Evolutionary conservation across 2,113 vertebrate species (phyloP), one percentile per base, ranked within the genome.

Genomic region (Hemibagrus wyckioides): DNA sequence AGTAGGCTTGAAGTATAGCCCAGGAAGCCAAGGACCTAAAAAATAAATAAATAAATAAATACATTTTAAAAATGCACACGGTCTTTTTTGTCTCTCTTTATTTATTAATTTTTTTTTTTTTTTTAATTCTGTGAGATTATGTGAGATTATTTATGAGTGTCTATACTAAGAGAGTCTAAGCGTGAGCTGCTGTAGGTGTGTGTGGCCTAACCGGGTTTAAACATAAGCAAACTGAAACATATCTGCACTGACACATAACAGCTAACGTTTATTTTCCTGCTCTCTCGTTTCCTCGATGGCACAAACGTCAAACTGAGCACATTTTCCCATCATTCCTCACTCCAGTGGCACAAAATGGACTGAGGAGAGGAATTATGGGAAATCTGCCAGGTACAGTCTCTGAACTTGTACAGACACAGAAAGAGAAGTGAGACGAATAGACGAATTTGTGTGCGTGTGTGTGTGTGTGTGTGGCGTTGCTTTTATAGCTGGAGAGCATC

Each of bases 401-500:
- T 79, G 44, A 76, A 56, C 61, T 67, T 61, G 41, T 83, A 65
- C 57, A 57, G 63, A 19, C 80, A 69, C 41, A n/a, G 61, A 57
- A 77, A 80, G 39, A 86, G 76, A 80, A 56, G 61, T 80, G 61
- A 65, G 76, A 59, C 28, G 25, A 56, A 67, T 50, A 80, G 77
- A 59, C 2, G 52, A 28, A 25, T 56, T 10, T 21, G 50, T 39
- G 59, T 79, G 84, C 30, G 82, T 48, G 50, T 41, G 81, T 41
- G 89, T 85, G 82, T 75, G 87, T 54, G 87, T 57, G 87, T 80
- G 73, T 59, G 82, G 41, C 79, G 83, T 94, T 96, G 95, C 95
- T 96, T 96, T 96, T 92, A 94, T 95, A 96, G 95, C 95, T 96
- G 95, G 95, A 93, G 94, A 95, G 94, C 94, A 96, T 96, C 95